These are phyloP conservation scores for Laodelphax striatellus DNA, from an alignment of 1,140 invertebrate genomes.

Conservation along the genomic window DNA sequence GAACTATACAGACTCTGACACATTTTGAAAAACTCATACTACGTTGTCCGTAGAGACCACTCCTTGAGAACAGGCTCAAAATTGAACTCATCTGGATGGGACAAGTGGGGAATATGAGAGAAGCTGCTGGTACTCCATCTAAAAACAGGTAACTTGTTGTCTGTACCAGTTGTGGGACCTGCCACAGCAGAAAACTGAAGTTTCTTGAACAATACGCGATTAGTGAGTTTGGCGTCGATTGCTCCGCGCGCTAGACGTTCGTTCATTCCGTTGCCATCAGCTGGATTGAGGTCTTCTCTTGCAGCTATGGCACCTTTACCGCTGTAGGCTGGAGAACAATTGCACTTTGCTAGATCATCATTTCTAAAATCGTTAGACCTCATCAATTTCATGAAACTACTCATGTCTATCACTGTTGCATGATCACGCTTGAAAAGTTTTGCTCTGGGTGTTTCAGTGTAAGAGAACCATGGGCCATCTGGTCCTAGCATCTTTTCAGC, in stretches of 20 bases:
- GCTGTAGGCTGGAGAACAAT: conserved; percentile 58
- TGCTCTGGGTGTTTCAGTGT: conserved; percentile 45
- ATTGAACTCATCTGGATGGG: neutral
- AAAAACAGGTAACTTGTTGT: neutral
- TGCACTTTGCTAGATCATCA: conserved; percentile 54
- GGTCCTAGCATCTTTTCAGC: conserved; percentile 38
- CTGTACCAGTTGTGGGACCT: neutral
- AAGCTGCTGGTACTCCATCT: neutral
- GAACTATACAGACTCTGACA: too few species aligned
- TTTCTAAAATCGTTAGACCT: conserved; percentile 61
- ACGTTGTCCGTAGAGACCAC: neutral
- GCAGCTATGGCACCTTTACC: conserved; percentile 60
- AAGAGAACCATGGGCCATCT: conserved; percentile 61
- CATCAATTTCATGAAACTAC: conserved; percentile 48
- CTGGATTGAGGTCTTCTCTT: conserved; percentile 6
- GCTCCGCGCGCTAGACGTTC: neutral
- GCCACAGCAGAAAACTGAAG: neutral
- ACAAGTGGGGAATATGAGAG: neutral
- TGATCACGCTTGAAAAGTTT: conserved; percentile 39
- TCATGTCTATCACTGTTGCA: conserved; percentile 36
- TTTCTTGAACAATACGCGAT: neutral
- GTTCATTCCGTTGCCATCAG: neutral
- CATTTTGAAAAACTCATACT: too few species aligned
- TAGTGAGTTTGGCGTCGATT: neutral
- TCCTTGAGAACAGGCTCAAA: neutral